These are phyloP conservation scores for Patella vulgata DNA, from an alignment of 1,140 invertebrate genomes.

Conservation along the genomic window DNA sequence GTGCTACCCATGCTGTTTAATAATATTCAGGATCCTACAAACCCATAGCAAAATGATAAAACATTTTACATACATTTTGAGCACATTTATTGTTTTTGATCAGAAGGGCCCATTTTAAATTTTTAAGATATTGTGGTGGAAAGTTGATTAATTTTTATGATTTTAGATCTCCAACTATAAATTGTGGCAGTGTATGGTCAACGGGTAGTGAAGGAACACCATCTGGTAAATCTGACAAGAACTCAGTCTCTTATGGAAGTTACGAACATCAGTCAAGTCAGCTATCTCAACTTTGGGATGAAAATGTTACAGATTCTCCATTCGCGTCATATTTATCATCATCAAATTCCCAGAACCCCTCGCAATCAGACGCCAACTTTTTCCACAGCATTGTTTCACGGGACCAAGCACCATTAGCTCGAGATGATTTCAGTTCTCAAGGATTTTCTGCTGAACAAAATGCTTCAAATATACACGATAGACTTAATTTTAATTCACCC, in stretches of 20 bases:
- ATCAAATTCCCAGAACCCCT: neutral
- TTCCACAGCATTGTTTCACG: conserved; percentile 2
- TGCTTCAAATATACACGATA: too few relatives aligned
- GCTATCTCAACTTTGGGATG: conserved; percentile 28
- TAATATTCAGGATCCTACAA: too few relatives aligned
- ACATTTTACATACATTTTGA: too few relatives aligned
- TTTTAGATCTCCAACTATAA: conserved; percentile 30
- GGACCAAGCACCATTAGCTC: neutral
- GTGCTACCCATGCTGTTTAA: too few relatives aligned
- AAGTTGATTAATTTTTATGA: too few relatives aligned
- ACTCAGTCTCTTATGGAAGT: conserved; percentile 19
- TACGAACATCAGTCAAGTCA: conserved; percentile 17
- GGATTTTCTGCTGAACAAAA: too few relatives aligned
- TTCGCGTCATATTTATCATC: neutral
- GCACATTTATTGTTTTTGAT: too few relatives aligned
- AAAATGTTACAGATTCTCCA: conserved; percentile 12
- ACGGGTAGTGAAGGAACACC: conserved; percentile 17
- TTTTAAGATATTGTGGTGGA: too few relatives aligned
- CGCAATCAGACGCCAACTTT: neutral
- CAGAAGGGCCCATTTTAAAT: too few relatives aligned
- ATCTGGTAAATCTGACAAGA: conserved; percentile 13
- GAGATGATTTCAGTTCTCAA: neutral
- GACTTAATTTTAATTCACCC: too few relatives aligned
- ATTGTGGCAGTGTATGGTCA: conserved; percentile 26
- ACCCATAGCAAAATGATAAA: too few relatives aligned